A percentile compares a stretch with the other conserved stretches of the same genome.
Conservation (phyloP, 2,797 vertebrate species). For the Morelia viridis region DNA sequence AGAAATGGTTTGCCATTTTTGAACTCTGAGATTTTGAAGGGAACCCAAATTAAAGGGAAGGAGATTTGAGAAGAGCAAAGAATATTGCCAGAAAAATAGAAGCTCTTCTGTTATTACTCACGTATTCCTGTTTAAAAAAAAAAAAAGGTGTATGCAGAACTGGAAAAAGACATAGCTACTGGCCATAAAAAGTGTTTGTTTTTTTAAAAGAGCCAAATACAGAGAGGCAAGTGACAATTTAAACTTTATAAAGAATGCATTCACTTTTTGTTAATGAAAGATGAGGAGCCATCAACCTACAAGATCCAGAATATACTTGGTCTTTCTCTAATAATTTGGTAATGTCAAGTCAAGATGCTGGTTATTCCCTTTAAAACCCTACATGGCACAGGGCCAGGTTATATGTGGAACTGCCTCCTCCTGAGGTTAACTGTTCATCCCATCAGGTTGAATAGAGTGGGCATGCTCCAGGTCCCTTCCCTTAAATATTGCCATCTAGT, state of each 20-base stretch:
- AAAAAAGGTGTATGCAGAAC: conserved; percentile 56
- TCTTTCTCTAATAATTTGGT: too few species aligned
- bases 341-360: background rate
- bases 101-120: background rate
- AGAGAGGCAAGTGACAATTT: background rate
- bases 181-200: conserved; percentile 22
- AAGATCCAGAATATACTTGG: background rate
- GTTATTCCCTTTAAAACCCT: too few species aligned
- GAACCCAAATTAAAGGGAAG: background rate
- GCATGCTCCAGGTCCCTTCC: too few species aligned
- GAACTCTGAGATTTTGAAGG: background rate
- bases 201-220: background rate
- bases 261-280: background rate
- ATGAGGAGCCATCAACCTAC: background rate
- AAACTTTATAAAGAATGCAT: background rate
- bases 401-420: too few species aligned
- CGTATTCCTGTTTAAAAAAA: background rate
- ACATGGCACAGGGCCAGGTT: too few species aligned
- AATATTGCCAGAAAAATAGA: background rate
- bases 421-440: too few species aligned
- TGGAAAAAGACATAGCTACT: conserved; percentile 68
- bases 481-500: background rate
- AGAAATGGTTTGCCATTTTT: background rate
- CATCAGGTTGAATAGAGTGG: too few species aligned
- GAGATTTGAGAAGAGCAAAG: too few species aligned